These are phyloP conservation scores for Cryptosula pallasiana DNA, from an alignment of 2,888 invertebrate species.

Conservation along the genomic window DNA sequence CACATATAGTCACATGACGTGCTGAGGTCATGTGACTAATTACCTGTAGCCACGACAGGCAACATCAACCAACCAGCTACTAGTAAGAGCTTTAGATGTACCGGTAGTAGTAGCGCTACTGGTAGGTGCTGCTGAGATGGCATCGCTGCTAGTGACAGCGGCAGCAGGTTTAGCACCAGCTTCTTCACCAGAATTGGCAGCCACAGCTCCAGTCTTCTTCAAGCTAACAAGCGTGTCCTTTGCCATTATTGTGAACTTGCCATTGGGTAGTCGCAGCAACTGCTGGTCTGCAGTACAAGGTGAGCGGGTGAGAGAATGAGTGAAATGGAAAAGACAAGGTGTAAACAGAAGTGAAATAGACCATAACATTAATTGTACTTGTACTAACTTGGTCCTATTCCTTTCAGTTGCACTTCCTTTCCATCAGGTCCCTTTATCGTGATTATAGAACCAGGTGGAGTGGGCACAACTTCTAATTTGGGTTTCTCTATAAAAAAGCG, in stretches of 20 bases:
- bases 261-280: conserved; percentile 85
- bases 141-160: conserved; percentile 1
- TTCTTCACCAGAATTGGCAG: neutral
- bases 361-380: too few relatives aligned
- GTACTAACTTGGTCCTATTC: neutral
- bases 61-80: too few relatives aligned
- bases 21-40: too few relatives aligned
- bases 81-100: conserved; percentile 24
- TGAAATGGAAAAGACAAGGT: too few relatives aligned
- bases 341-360: too few relatives aligned
- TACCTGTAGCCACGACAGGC: too few relatives aligned
- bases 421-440: conserved; percentile 14
- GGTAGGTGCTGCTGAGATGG: conserved; percentile 24
- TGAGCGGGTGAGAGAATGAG: too few relatives aligned
- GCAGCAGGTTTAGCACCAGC: neutral
- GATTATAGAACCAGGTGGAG: neutral
- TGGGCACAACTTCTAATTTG: neutral
- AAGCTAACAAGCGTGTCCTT: neutral
- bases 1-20: too few relatives aligned
- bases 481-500: neutral
- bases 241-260: conserved; percentile 66
- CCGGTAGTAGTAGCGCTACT: neutral
- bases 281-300: conserved; percentile 74
- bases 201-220: neutral
- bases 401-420: neutral